Evolutionary conservation across 2,888 invertebrate species (phyloP).

Genomic region (Drosophila eohydei): DNA sequence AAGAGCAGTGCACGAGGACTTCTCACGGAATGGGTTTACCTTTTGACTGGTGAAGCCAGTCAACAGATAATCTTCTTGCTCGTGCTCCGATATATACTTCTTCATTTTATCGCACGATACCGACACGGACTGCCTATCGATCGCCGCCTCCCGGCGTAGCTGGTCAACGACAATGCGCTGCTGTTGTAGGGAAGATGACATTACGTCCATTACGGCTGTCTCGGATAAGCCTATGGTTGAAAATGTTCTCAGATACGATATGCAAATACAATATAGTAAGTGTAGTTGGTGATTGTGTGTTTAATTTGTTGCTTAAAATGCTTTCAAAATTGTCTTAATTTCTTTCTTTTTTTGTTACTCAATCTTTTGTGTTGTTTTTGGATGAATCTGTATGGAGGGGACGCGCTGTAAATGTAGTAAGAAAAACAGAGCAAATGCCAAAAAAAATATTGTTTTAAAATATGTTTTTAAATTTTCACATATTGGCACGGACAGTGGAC

Average conservation of each 20-base stretch:
- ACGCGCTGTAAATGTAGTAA: conserved; percentile 61
- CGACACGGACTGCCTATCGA: conserved; percentile 94
- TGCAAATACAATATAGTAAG: conserved; percentile 52
- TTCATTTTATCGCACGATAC: conserved; percentile 97
- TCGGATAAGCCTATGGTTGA: conserved; percentile 94
- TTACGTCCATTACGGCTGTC: conserved; percentile 96
- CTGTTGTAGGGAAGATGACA: conserved; percentile 97
- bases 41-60: conserved; percentile 98
- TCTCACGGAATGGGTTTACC: conserved; percentile 98
- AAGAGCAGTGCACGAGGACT: conserved; percentile 94
- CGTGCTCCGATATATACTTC: conserved; percentile 95
- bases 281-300: conserved; percentile 61
- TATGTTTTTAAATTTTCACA: conserved; percentile 26
- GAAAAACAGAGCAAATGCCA: conserved; percentile 44
- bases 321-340: background rate
- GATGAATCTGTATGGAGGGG: conserved; percentile 30
- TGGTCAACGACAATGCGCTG: conserved; percentile 96
- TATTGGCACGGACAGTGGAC: conserved; percentile 27
- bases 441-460: conserved; percentile 41
- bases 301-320: conserved; percentile 24
- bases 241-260: conserved; percentile 75
- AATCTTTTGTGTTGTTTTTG: conserved; percentile 23
- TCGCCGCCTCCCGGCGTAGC: conserved; percentile 94
- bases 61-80: conserved; percentile 96
- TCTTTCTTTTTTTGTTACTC: background rate